These are phyloP conservation scores for Busseola fusca DNA, from an alignment of 2,888 invertebrate species.

Conservation along the genomic window DNA sequence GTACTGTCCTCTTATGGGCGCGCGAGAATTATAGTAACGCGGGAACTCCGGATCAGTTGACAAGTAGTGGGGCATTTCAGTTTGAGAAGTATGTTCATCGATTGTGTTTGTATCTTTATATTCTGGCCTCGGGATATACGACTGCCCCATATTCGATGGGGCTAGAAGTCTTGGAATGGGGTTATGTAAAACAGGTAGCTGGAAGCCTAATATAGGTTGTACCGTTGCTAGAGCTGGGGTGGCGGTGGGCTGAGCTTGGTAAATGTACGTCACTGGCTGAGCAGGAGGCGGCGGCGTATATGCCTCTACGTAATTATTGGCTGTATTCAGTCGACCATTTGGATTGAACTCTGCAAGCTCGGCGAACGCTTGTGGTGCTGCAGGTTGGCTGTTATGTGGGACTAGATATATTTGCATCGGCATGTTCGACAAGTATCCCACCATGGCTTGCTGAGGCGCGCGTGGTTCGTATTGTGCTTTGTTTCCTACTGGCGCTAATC, in stretches of 20 bases:
- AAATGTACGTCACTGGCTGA: conserved; percentile 73
- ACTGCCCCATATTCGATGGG: conserved; percentile 71
- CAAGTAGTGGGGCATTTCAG: conserved; percentile 74
- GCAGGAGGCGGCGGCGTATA: conserved; percentile 71
- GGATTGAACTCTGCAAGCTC: conserved; percentile 60
- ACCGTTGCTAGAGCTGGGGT: conserved; percentile 72
- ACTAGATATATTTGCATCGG: conserved; percentile 86
- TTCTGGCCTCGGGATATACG: conserved; percentile 73
- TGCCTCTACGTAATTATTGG: conserved; percentile 75
- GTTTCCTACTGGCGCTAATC: conserved; percentile 56
- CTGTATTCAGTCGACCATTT: conserved; percentile 48
- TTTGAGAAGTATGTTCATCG: conserved; percentile 73
- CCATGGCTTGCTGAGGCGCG: conserved; percentile 77
- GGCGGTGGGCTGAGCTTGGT: conserved; percentile 74
- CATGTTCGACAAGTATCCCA: conserved; percentile 83
- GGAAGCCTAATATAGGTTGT: conserved; percentile 76
- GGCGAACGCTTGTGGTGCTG: conserved; percentile 64
- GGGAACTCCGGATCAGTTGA: conserved; percentile 69
- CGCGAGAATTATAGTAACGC: conserved; percentile 78
- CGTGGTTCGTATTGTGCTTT: conserved; percentile 69
- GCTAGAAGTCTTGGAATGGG: conserved; percentile 67
- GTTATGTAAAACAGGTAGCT: conserved; percentile 77
- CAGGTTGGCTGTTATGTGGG: conserved; percentile 79
- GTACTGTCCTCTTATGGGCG: conserved; percentile 76
- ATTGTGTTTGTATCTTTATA: conserved; percentile 75